Percentiles rank a stretch among this genome's conserved stretches.
Conservation (phyloP, 2,113 vertebrate species). For the Geococcyx californianus region DNA sequence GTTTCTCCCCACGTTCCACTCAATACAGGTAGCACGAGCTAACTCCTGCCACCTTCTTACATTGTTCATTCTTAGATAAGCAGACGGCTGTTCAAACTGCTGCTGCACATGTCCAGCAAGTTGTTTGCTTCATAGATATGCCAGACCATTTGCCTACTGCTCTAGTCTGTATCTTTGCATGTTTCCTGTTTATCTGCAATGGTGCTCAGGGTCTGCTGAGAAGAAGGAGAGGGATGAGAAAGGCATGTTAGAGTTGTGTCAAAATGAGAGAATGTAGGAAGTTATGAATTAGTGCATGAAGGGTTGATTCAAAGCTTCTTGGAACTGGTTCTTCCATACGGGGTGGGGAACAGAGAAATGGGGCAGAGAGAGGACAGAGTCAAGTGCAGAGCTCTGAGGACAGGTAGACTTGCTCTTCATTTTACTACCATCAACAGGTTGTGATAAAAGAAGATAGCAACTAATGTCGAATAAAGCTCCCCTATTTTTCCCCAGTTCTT, state of each 20-base stretch:
- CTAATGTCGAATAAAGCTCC: not conserved
- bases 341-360: not conserved
- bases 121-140: not conserved
- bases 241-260: not conserved
- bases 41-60: not conserved
- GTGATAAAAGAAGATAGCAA: not conserved
- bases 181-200: not conserved
- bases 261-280: not conserved
- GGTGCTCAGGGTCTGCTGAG: not conserved
- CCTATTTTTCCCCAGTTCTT: not conserved
- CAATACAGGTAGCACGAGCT: not conserved
- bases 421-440: not conserved
- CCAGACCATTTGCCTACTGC: rapidly evolving
- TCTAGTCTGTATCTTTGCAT: not conserved
- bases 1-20: not conserved
- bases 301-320: not conserved
- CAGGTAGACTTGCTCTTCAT: not conserved
- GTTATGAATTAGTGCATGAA: not conserved
- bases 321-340: not conserved
- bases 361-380: not conserved
- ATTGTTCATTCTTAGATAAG: not conserved
- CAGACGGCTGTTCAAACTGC: not conserved
- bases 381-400: not conserved
- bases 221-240: not conserved
- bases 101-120: not conserved